phyloP scores from a whole-genome alignment of 2,888 invertebrate species.

The Galerucella calmariensis region DNA sequence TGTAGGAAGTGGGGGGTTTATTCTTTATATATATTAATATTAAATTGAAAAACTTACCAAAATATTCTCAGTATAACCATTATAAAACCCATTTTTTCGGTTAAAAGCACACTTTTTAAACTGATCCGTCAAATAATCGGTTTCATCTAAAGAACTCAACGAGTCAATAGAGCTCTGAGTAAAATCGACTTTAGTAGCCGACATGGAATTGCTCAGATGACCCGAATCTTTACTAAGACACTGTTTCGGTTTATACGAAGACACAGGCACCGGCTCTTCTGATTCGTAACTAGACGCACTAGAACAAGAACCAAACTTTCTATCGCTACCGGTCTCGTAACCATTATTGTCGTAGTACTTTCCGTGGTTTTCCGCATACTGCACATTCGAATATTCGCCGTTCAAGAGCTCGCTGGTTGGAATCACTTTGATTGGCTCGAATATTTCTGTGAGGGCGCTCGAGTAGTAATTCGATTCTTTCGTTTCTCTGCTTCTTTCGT shows the following conservation, averaged over 20 bases:
- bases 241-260: constrained; percentile 45
- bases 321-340: constrained; percentile 60
- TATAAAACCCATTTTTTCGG: constrained; percentile 47
- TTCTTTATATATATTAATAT: not conserved
- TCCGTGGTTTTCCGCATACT: constrained; percentile 49
- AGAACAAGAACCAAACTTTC: constrained; percentile 62
- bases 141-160: constrained; percentile 63
- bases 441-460: constrained; percentile 74
- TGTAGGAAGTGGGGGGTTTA: not conserved
- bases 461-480: constrained; percentile 78
- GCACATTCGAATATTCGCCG: constrained; percentile 53
- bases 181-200: constrained; percentile 60
- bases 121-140: constrained; percentile 61
- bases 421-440: constrained; percentile 69
- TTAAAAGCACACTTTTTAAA: constrained; percentile 59
- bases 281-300: constrained; percentile 64
- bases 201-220: constrained; percentile 60
- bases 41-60: constrained; percentile 45
- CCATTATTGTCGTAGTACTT: constrained; percentile 59
- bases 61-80: constrained; percentile 50
- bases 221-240: constrained; percentile 64
- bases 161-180: constrained; percentile 64
- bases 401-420: constrained; percentile 60
- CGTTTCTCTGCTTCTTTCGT: constrained; percentile 76
- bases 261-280: constrained; percentile 51